phyloP scores from a whole-genome alignment of 1,140 invertebrate species.

The Drosophila ercepeae region DNA sequence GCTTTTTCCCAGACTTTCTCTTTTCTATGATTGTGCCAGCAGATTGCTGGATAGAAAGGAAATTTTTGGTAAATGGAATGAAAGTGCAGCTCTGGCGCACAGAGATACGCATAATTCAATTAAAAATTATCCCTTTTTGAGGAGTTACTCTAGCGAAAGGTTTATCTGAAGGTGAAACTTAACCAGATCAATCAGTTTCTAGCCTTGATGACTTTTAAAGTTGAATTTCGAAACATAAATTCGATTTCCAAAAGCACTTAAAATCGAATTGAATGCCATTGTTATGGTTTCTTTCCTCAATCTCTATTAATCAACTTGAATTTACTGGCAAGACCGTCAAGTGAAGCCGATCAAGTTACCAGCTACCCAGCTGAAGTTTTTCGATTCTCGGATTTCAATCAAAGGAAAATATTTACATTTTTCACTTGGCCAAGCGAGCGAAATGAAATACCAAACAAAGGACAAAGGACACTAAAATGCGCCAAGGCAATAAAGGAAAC shows the following conservation, averaged over 20 bases:
- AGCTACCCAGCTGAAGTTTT: conserved; percentile 6
- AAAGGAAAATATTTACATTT: conserved; percentile 68
- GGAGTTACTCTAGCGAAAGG: too few species aligned
- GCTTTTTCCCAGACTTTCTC: background rate
- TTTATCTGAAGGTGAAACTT: too few species aligned
- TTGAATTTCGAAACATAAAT: background rate
- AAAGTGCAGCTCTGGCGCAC: too few species aligned
- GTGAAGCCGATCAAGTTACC: conserved; percentile 43
- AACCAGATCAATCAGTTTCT: too few species aligned
- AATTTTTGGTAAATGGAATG: background rate
- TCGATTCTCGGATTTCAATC: conserved; percentile 61
- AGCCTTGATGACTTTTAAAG: too few species aligned
- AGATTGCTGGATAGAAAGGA: background rate
- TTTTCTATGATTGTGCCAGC: background rate
- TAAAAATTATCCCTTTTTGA: too few species aligned
- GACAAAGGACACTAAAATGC: conserved; percentile 42
- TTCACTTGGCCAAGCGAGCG: conserved; percentile 29
- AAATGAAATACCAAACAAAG: conserved; percentile 40
- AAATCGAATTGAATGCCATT: background rate
- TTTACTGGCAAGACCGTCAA: background rate
- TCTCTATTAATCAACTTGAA: conserved; percentile 18
- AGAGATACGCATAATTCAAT: too few species aligned
- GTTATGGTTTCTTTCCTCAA: too few species aligned
- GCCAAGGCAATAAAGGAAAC: conserved; percentile 23
- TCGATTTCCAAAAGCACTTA: background rate